Base-by-base conservation (phyloP, 2,797 vertebrate genomes). In the Poecilia gillii region DNA sequence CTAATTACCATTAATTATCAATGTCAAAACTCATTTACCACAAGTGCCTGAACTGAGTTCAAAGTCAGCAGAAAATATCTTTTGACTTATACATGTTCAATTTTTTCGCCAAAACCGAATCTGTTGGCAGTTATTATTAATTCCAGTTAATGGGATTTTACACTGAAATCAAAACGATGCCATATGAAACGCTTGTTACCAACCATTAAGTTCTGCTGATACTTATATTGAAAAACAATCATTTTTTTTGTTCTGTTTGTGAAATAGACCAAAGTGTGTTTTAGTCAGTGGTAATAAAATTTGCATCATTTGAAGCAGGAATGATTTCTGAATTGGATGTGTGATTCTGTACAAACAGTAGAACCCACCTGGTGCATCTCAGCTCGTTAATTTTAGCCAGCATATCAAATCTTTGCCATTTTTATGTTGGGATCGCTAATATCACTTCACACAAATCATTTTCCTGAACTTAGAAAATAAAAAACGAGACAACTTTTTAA, bases 1-100 rank as follows among this genome's bases (percentile, higher is more conserved):
- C 31, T 14, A 25, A 70, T 25, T 43, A 41, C 81, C 74, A 76
- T 74, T 81, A 47, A 53, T 80, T 81, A 62, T 89, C 73, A 79
- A 53, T 80, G 77, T 83, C 82, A 82, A 84, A 88, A 89, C 86
- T 93, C 85, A 92, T 93, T 90, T 90, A 94, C 95, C 95, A 84
- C 91, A 96, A 96, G 96, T 96, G 96, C 96, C 96, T 96, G 88
- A 92, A 85, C 73, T 84, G 89, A 88, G 85, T 89, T 89, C 84
- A 73, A 85, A 73, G 83, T 91, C 72, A 45, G 80, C 77, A 88
- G 86, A 85, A 86, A 79, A 83, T 76, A 83, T 46, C 16, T 72
- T 85, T 84, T 25, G 23, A 11, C 14, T 41, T 41, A 68, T 41
- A 39, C 18, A 39, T 41, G 36, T 41, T 66, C 1, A 18, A 39